Evolutionary conservation across 2,797 vertebrate species (phyloP), one percentile per base, ranked within the genome.

Genomic region (Crax fasciolata): DNA sequence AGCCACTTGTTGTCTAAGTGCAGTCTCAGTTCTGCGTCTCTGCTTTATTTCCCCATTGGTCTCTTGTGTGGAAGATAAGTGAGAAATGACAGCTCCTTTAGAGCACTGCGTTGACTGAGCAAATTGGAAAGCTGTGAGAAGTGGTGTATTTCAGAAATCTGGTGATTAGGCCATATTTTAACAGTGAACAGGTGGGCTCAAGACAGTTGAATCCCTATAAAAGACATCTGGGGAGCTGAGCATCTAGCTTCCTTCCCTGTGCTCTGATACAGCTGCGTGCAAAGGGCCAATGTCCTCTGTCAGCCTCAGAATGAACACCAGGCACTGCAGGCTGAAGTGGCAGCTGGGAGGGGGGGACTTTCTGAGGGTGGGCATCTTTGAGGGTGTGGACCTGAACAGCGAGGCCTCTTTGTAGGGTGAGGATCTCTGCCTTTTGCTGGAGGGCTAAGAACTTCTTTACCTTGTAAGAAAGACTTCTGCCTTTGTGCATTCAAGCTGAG

Each of bases 251-350:
- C 7, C 20, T 43, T 32, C 48, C 63, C 54, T 10, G 21, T 27
- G 1, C 9, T 28, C 14, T 1, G 28, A 3, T 10, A 6, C 0
- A 11, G 15, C 44, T 27, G 9, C 1, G 6, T 10, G 43, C 3
- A 4, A 12, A 9, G 0, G 4, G 14, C 7, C 19, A 2, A 0
- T 5, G 61, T 48, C 23, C 52, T 41, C 43, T 24, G 57, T 6
- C n/a, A 10, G 16, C 43, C 57, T 39, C 8, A 1, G 59, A 10
- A 30, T 0, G 32, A 68, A 20, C 58, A 61, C 1, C 49, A 44
- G 5, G 43, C 1, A 7, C 41, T 16, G 30, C 24, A n/a, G 43
- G 23, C 21, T 10, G 20, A n/a, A 65, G 41, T n/a, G 23, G 30
- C 23, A 13, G 65, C 63, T 44, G 21, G n/a, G n/a, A n/a, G 62